Percentiles rank a stretch among this genome's conserved stretches.
Evolutionary conservation across 23 tunicate genomes (phyloP).

Genomic region (Phallusia fumigata): DNA sequence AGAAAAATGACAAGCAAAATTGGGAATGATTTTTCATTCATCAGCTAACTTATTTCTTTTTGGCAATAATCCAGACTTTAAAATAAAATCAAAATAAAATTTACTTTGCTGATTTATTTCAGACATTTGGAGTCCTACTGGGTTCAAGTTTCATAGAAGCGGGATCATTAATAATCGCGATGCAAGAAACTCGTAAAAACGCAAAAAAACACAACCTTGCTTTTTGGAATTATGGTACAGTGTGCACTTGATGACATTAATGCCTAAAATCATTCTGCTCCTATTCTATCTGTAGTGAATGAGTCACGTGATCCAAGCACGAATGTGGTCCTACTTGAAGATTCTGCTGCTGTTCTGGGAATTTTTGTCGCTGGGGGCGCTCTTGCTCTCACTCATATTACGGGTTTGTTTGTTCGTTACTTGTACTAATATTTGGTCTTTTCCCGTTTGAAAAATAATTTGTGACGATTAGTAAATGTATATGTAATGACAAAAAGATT

Average conservation of each 20-base stretch:
- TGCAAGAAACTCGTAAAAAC: conserved; percentile 74
- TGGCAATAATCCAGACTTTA: no score
- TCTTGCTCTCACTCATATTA: conserved; percentile 37
- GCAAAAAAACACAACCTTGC: conserved; percentile 70
- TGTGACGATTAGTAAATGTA: no score
- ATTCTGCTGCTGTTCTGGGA: conserved; percentile 87
- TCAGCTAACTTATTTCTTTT: not conserved
- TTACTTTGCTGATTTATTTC: not conserved
- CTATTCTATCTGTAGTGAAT: conserved; percentile 21
- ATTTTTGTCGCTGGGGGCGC: conserved; percentile 76
- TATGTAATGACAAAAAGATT: no score
- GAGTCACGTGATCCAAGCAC: conserved; percentile 86
- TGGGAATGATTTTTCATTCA: no score
- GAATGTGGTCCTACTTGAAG: conserved; percentile 93
- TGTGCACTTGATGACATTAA: not conserved
- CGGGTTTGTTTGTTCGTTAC: conserved; percentile 16
- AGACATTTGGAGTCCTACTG: conserved; percentile 65
- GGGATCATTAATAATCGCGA: conserved; percentile 69
- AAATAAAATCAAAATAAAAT: no score
- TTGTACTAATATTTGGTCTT: not conserved
- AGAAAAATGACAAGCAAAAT: no score
- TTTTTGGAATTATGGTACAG: conserved; percentile 68
- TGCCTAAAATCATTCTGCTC: not conserved
- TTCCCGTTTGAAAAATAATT: not conserved
- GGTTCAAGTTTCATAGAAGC: conserved; percentile 86